These are phyloP conservation scores for Pelvicachromis taeniatus DNA, from an alignment of 2,113 vertebrate species.

Conservation along the genomic window DNA sequence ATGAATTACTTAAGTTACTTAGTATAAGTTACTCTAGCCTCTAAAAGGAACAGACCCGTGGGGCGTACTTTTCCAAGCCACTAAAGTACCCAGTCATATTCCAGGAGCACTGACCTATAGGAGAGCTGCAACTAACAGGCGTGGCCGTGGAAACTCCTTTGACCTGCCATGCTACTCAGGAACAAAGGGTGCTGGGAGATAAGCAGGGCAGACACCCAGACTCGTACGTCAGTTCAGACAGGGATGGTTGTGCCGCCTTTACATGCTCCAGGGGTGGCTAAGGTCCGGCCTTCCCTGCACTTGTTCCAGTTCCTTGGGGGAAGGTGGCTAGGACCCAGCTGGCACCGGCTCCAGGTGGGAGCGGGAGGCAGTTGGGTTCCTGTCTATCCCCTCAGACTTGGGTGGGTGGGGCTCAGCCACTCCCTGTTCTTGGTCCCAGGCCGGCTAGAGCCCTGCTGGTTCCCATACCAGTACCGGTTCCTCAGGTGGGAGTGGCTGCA, in stretches of 20 bases:
- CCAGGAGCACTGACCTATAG: too few relatives aligned
- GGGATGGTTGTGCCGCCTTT: not conserved
- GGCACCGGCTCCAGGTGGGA: not conserved
- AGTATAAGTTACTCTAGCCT: too few relatives aligned
- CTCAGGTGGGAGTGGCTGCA: not conserved
- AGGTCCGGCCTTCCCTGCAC: not conserved
- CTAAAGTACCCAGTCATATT: too few relatives aligned
- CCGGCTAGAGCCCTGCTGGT: not conserved
- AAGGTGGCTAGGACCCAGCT: not conserved
- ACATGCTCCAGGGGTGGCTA: not conserved
- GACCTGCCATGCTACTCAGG: too few relatives aligned
- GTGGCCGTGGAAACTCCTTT: too few relatives aligned
- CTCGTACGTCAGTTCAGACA: not conserved
- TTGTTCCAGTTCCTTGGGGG: not conserved
- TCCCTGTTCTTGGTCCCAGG: not conserved
- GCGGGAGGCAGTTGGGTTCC: not conserved
- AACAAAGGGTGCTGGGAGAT: too few relatives aligned
- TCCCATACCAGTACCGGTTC: not conserved
- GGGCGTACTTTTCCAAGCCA: too few relatives aligned
- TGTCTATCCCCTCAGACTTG: not conserved
- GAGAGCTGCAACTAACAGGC: too few relatives aligned
- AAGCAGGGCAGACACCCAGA: too few relatives aligned
- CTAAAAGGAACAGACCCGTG: too few relatives aligned
- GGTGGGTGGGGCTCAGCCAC: fast-evolving
- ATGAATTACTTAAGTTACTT: too few relatives aligned